phyloP scores from a whole-genome alignment of 2,797 vertebrate genomes.

The Periophthalmus magnuspinnatus region DNA sequence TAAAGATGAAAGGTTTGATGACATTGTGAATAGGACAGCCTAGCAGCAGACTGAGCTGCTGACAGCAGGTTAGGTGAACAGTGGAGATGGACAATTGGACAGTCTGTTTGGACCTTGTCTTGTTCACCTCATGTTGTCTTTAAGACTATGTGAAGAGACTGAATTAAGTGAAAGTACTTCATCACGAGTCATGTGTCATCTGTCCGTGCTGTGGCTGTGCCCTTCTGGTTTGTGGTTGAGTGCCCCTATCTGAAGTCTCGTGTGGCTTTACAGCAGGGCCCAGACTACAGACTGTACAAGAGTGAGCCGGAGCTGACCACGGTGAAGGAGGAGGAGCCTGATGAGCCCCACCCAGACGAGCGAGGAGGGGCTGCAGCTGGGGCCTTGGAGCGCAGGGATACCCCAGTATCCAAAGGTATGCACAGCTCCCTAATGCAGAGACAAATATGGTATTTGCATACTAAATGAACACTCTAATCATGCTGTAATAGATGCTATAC shows the following conservation, averaged over 20 bases:
- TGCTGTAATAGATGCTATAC: no score
- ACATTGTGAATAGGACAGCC: not conserved
- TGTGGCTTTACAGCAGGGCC: conserved; percentile 74
- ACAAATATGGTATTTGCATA: not conserved
- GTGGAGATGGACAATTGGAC: no score
- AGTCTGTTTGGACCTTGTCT: no score
- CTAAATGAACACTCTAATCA: no score
- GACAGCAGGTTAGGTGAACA: not conserved
- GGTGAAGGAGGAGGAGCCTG: conserved; percentile 94
- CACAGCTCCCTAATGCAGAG: not conserved
- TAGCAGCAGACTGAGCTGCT: not conserved
- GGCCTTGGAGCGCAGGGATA: conserved; percentile 76
- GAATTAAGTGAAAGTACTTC: not conserved
- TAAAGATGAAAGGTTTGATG: not conserved
- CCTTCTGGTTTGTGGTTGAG: not conserved
- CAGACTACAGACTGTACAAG: conserved; percentile 96
- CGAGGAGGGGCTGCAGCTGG: conserved; percentile 70
- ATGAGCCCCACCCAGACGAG: conserved; percentile 86
- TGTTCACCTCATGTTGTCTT: not conserved
- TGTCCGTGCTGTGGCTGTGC: not conserved
- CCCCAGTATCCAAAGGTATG: conserved; percentile 80
- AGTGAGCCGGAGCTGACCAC: conserved; percentile 96
- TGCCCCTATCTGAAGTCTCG: not conserved
- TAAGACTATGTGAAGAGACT: not conserved
- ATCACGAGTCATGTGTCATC: conserved; percentile 1